Evolutionary conservation across 1,140 invertebrate species (phyloP).

Genomic region (Drosophila yakuba): DNA sequence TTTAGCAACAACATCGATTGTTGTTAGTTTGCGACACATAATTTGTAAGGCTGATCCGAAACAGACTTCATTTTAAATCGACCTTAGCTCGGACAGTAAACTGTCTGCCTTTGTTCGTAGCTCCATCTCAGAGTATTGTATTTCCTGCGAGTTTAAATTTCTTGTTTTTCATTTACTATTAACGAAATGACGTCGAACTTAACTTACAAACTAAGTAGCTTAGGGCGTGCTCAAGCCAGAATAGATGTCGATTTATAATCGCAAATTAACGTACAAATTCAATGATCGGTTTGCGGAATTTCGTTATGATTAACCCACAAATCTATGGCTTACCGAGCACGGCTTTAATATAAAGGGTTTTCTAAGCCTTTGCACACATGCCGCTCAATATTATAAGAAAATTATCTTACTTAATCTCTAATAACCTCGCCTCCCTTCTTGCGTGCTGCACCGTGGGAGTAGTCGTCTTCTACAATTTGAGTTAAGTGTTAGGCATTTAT

Average conservation of each 20-base stretch:
- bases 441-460: constrained; percentile 64
- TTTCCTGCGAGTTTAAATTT: not conserved
- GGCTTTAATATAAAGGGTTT: constrained; percentile 15
- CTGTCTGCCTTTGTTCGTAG: not conserved
- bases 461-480: constrained; percentile 73
- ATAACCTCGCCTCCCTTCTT: constrained; percentile 74
- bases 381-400: constrained; percentile 24
- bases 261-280: constrained; percentile 28
- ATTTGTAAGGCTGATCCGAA: constrained; percentile 1
- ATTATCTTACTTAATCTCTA: constrained; percentile 60
- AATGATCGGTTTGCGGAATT: constrained; percentile 4
- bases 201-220: constrained; percentile 30
- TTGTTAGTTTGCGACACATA: constrained; percentile 4
- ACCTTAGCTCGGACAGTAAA: not conserved
- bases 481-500: not conserved
- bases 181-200: constrained; percentile 14
- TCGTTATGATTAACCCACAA: not conserved
- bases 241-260: constrained; percentile 13
- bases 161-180: not conserved
- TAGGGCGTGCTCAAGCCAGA: constrained; percentile 17
- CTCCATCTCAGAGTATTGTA: not conserved
- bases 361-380: constrained; percentile 35
- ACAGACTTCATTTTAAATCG: constrained; percentile 1
- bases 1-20: not conserved
- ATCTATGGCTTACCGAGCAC: constrained; percentile 19